Evolutionary conservation across 2,888 invertebrate species (phyloP).

Genomic region (Epinotia brunnichana): DNA sequence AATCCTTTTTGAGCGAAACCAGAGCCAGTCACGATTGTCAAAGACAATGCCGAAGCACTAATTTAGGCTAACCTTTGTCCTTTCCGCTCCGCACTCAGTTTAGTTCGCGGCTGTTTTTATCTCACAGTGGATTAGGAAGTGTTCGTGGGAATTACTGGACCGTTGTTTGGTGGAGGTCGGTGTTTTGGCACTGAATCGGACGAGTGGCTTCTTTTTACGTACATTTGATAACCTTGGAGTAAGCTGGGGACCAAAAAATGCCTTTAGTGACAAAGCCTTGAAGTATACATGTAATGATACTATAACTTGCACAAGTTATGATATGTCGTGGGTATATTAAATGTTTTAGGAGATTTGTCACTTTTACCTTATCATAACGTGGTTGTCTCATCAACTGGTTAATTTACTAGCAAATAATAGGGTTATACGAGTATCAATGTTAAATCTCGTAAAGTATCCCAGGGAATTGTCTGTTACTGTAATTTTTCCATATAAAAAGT

Average conservation of each 20-base stretch:
- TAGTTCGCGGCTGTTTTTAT: conserved; percentile 31
- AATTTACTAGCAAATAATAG: too few species aligned
- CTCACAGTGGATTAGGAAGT: conserved; percentile 36
- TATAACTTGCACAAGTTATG: neutral
- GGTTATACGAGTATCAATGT: too few species aligned
- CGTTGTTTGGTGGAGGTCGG: conserved; percentile 34
- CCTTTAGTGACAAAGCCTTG: neutral
- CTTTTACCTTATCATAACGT: too few species aligned
- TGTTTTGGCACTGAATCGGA: conserved; percentile 35
- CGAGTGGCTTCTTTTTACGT: conserved; percentile 33
- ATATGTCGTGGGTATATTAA: too few species aligned
- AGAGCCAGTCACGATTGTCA: conserved; percentile 6
- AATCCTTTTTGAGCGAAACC: neutral
- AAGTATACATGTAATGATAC: neutral
- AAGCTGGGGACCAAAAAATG: neutral
- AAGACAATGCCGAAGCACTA: conserved; percentile 30
- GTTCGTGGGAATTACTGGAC: conserved; percentile 41
- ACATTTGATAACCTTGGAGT: conserved; percentile 28
- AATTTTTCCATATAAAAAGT: too few species aligned
- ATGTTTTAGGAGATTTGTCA: too few species aligned
- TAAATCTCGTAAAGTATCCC: too few species aligned
- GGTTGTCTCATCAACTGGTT: too few species aligned
- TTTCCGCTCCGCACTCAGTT: conserved; percentile 47
- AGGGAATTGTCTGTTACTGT: too few species aligned
- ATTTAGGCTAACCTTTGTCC: conserved; percentile 48